Conservation (phyloP, 2,113 vertebrate species). For the Himantopus leucocephalus region DNA sequence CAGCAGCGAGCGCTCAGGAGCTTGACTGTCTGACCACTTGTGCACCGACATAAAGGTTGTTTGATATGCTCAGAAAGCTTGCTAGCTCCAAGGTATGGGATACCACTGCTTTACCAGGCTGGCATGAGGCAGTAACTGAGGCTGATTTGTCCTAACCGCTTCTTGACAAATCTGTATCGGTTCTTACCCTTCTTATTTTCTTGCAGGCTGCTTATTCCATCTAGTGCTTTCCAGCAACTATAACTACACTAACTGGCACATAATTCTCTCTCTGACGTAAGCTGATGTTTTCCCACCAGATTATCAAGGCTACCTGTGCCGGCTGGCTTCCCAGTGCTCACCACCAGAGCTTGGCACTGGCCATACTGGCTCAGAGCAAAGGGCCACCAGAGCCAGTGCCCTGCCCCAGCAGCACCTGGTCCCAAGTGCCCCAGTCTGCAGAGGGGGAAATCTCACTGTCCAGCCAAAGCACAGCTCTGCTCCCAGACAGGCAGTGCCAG, state of each 20-base stretch:
- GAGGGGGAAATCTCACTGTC: neutral
- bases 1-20: neutral
- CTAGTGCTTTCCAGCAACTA: neutral
- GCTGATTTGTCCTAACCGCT: neutral
- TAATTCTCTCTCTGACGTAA: neutral
- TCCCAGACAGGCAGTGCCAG: accelerated
- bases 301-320: neutral
- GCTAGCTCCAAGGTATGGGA: neutral
- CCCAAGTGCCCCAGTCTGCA: neutral
- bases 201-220: neutral
- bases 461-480: neutral
- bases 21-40: neutral
- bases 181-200: neutral
- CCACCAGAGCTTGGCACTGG: neutral
- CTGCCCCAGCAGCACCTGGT: neutral
- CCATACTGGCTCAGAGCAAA: neutral
- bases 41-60: neutral
- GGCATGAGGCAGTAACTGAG: neutral
- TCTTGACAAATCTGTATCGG: neutral
- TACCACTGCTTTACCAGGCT: neutral
- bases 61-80: neutral
- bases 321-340: neutral
- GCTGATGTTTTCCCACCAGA: neutral
- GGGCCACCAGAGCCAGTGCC: neutral
- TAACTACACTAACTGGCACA: neutral